Percentiles rank a stretch among this genome's conserved stretches.
Conservation (phyloP, 2,797 vertebrate species). For the Pygocentrus nattereri region DNA sequence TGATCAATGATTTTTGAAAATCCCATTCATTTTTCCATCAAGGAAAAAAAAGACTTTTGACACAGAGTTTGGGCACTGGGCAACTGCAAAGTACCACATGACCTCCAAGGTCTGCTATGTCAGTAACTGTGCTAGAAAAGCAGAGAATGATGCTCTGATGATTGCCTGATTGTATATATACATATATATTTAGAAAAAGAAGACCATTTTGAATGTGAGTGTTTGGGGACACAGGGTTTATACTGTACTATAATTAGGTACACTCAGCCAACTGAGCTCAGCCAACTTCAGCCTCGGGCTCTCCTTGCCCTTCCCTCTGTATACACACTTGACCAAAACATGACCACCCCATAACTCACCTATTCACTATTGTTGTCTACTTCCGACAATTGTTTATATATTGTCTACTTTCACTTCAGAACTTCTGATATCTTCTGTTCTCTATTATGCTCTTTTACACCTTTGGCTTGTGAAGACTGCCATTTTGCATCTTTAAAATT, state of each 20-base stretch:
- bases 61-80: no score
- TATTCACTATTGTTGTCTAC: not conserved
- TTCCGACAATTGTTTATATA: not conserved
- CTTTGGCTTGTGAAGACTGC: not conserved
- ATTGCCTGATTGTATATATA: no score
- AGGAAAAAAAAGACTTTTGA: no score
- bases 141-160: not conserved
- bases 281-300: not conserved
- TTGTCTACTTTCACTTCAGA: not conserved
- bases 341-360: not conserved
- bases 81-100: no score
- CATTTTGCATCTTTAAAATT: not conserved
- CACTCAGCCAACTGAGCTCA: not conserved
- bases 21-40: no score
- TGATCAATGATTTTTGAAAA: no score
- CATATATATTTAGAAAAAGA: no score
- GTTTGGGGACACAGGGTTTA: no score
- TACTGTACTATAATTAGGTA: not conserved
- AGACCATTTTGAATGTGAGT: no score
- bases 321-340: not conserved
- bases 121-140: not conserved
- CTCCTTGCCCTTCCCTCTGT: not conserved
- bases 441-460: not conserved
- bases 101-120: no score
- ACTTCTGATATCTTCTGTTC: not conserved